Evolutionary conservation across 2,113 vertebrate species (phyloP).

Genomic region (Pao palembangensis): DNA sequence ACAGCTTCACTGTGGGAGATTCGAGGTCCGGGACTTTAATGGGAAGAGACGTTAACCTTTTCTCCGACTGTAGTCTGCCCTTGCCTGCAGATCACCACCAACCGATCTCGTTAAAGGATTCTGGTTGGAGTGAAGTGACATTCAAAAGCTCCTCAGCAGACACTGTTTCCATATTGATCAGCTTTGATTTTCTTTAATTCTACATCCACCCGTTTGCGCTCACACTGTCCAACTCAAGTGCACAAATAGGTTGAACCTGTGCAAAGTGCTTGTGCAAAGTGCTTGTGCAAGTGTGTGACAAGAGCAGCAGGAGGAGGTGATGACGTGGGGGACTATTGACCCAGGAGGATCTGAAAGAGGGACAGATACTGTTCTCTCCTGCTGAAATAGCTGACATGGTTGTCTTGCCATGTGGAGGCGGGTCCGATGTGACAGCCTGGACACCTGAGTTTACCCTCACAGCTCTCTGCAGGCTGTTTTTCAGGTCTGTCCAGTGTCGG

Average conservation of each 20-base stretch:
- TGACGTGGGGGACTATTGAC: not conserved
- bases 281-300: not conserved
- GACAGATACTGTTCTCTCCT: constrained; percentile 19
- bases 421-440: not conserved
- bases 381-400: constrained; percentile 5
- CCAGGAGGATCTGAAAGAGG: constrained; percentile 6
- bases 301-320: constrained; percentile 9
- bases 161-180: too few relatives aligned
- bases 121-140: constrained; percentile 8
- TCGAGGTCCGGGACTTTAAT: constrained; percentile 22
- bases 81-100: constrained; percentile 7
- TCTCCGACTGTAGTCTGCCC: constrained; percentile 18
- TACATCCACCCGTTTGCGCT: too few relatives aligned
- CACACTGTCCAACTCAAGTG: too few relatives aligned
- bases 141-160: constrained; percentile 1
- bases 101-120: constrained; percentile 47
- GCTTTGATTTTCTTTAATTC: too few relatives aligned
- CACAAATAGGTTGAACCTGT: constrained; percentile 14
- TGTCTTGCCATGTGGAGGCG: not conserved
- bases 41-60: constrained; percentile 58
- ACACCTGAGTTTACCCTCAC: constrained; percentile 1
- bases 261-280: constrained; percentile 24
- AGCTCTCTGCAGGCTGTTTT: not conserved
- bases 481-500: not conserved
- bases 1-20: constrained; percentile 18